A percentile compares a stretch with the other conserved stretches of the same genome.
Evolutionary conservation across 2,113 vertebrate genomes (phyloP).

Genomic region (Cebus imitator): DNA sequence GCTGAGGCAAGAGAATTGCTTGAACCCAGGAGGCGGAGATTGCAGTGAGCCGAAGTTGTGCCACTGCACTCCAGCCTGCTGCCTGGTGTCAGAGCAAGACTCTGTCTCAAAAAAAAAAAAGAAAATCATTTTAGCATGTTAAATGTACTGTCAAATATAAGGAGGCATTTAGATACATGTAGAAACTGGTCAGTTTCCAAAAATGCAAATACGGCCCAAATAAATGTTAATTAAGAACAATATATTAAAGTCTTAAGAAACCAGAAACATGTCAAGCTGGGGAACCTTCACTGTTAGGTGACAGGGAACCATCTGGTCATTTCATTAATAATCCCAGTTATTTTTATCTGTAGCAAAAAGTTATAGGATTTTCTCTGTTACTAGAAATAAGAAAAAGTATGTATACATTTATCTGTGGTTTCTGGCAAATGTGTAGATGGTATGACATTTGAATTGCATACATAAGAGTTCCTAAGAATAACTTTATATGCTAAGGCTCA

Average conservation of each 20-base stretch:
- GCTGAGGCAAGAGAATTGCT: too few species aligned
- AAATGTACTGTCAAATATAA: background rate
- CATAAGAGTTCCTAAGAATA: background rate
- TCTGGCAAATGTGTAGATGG: background rate
- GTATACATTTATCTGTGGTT: background rate
- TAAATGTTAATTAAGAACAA: background rate
- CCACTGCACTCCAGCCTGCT: too few species aligned
- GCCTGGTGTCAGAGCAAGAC: too few species aligned
- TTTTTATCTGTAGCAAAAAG: background rate
- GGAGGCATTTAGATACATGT: background rate
- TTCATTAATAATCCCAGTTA: background rate
- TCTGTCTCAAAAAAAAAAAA: background rate
- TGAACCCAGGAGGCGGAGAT: too few species aligned
- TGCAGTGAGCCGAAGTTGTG: too few species aligned
- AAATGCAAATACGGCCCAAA: background rate
- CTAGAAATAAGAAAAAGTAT: background rate
- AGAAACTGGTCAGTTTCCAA: background rate
- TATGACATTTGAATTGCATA: background rate
- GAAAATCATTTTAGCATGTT: background rate
- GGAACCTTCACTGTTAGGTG: background rate
- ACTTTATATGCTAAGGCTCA: background rate
- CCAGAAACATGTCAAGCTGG: background rate
- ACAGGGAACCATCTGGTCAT: background rate
- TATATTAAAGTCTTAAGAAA: background rate
- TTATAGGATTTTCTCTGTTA: background rate